Evolutionary conservation across 1,140 invertebrate species (phyloP), one percentile per base, ranked within the genome.

Genomic region (Mycetomoellerius zeteki): DNA sequence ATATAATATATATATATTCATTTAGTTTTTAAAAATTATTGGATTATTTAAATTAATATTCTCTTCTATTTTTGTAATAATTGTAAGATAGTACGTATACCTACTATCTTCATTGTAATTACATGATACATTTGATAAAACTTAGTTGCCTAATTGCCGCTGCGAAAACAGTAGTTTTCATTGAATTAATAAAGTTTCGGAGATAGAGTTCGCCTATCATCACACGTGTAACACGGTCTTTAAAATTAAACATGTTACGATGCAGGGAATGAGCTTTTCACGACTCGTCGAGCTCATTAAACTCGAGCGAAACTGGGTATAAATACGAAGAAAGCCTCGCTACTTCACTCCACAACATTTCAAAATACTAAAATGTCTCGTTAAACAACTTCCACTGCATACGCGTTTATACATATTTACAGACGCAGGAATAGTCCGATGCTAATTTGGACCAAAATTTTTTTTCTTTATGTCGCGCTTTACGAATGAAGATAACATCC

Each of bases 211-310:
- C 19, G 27, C 2, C n/a, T 16, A 30, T 47, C 6, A 24, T 30
- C 43, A 24, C 8, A 4, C n/a, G 6, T n/a, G n/a, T 24, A 56
- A 43, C 56, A 33, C 7, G 14, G 5, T 24, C 27, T 47, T 81
- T 72, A 43, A 69, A 71, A 43, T 54, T 71, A 50, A 81, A 19
- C 30, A 71, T 7, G 52, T 80, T 50, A 30, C 6, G 24, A 64
- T 72, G 37, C 72, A 54, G 3, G 30, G 12, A 43, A 69, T 33
- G 0, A 14, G 16, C 56, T 67, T 58, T 60, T 69, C 52, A 73
- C 24, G 21, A 81, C 52, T 82, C 24, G 50, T 86, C 50, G 62
- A 87, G 71, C 75, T 75, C 67, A 56, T 88, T 87, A 81, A 82
- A 73, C 14, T 33, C n/a, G 37, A 58, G 16, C 16, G 37, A 56